These are phyloP conservation scores for Adelognathus sp. DNA, from an alignment of 2,888 invertebrate species.

Conservation along the genomic window DNA sequence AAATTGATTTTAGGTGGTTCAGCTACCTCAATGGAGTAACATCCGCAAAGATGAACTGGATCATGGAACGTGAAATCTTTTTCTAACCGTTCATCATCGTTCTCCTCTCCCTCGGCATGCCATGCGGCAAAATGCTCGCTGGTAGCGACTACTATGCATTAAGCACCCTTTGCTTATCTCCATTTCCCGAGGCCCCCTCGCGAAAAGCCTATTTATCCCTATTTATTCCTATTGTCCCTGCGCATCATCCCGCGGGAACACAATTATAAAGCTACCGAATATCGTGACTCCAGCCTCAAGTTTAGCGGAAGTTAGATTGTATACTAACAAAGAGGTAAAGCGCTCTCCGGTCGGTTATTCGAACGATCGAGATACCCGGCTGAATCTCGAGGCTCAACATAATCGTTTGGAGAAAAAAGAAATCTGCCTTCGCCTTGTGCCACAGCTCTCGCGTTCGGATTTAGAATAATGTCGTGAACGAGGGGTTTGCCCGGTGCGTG, in stretches of 20 bases:
- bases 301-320: background rate
- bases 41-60: too few species aligned
- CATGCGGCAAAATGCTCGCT: too few species aligned
- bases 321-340: background rate
- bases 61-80: too few species aligned
- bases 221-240: too few species aligned
- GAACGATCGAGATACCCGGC: background rate
- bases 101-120: too few species aligned
- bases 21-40: too few species aligned
- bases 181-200: too few species aligned
- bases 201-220: too few species aligned
- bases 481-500: constrained; percentile 14
- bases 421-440: constrained; percentile 10
- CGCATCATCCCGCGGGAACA: background rate
- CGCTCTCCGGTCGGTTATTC: background rate
- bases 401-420: constrained; percentile 24
- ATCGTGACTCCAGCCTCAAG: background rate
- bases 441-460: constrained; percentile 33
- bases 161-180: too few species aligned
- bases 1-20: too few species aligned
- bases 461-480: constrained; percentile 48
- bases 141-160: too few species aligned
- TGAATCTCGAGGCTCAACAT: constrained; percentile 17
- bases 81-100: too few species aligned
- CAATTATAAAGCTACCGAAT: background rate